A percentile compares a stretch with the other conserved stretches of the same genome.
Conservation (phyloP, 2,888 invertebrate genomes). For the Seira ritae region DNA sequence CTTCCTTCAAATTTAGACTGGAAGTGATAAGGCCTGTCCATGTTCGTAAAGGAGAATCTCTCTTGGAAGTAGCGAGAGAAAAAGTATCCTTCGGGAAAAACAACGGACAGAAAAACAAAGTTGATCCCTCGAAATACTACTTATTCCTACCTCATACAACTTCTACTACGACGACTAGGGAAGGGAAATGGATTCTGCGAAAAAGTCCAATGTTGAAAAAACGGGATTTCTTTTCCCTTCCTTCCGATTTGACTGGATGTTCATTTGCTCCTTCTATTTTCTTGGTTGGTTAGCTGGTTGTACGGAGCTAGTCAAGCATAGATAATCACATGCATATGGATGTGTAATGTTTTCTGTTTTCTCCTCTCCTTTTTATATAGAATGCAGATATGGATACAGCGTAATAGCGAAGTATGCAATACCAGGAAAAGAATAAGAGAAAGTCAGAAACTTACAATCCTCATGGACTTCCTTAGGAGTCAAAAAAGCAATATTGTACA, state of each 20-base stretch:
- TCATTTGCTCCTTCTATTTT: constrained; percentile 24
- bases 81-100: constrained; percentile 8
- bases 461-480: constrained; percentile 2
- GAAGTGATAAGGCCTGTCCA: constrained; percentile 23
- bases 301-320: constrained; percentile 47
- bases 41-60: constrained; percentile 32
- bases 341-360: constrained; percentile 19
- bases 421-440: constrained; percentile 7
- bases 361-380: not conserved
- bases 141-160: not conserved
- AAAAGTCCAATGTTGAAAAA: constrained; percentile 23
- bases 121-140: constrained; percentile 18
- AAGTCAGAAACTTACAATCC: not conserved
- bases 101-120: constrained; percentile 19
- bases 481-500: not conserved
- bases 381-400: not conserved
- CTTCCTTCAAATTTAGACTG: constrained; percentile 13
- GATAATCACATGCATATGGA: constrained; percentile 59
- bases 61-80: constrained; percentile 2
- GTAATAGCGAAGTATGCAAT: not conserved
- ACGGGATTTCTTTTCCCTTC: constrained; percentile 12
- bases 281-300: constrained; percentile 27
- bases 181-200: constrained; percentile 24
- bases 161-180: no score
- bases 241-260: constrained; percentile 6